Evolutionary conservation across 2,797 vertebrate genomes (phyloP).

Genomic region (Columba guinea): DNA sequence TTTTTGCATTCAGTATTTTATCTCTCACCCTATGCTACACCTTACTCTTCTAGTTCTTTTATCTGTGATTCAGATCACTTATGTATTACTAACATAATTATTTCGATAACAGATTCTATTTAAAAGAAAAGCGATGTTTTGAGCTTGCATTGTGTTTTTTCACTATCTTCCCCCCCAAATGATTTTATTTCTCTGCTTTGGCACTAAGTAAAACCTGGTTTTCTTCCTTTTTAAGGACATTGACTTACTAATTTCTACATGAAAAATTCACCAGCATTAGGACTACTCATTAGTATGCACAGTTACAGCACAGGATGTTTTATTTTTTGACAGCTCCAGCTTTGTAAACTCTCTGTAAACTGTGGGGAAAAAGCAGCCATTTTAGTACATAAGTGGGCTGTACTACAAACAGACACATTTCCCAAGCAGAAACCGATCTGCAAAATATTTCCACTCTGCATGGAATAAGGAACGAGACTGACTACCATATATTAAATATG

Average conservation of each 20-base stretch:
- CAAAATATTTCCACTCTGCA: conserved; percentile 12
- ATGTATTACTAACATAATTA: neutral
- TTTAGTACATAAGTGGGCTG: conserved; percentile 46
- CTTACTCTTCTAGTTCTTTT: neutral
- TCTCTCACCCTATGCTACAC: neutral
- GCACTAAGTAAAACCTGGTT: neutral
- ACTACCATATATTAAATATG: conserved; percentile 27
- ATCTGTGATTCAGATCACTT: neutral
- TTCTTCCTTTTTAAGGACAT: neutral
- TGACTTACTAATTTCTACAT: conserved; percentile 3
- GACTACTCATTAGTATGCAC: conserved; percentile 32
- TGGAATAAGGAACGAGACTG: conserved; percentile 12
- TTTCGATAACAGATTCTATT: neutral
- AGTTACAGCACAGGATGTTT: conserved; percentile 40
- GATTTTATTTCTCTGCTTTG: neutral
- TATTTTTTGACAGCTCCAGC: conserved; percentile 62
- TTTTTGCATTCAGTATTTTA: neutral
- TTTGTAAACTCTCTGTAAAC: conserved; percentile 49
- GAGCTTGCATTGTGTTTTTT: neutral
- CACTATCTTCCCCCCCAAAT: neutral
- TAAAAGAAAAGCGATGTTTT: neutral
- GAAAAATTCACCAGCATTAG: conserved; percentile 24
- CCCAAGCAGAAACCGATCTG: neutral
- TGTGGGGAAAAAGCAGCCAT: conserved; percentile 43
- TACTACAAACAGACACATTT: conserved; percentile 28